Evolutionary conservation across 2,888 invertebrate species (phyloP), one percentile per base, ranked within the genome.

Genomic region (Helobdella robusta): DNA sequence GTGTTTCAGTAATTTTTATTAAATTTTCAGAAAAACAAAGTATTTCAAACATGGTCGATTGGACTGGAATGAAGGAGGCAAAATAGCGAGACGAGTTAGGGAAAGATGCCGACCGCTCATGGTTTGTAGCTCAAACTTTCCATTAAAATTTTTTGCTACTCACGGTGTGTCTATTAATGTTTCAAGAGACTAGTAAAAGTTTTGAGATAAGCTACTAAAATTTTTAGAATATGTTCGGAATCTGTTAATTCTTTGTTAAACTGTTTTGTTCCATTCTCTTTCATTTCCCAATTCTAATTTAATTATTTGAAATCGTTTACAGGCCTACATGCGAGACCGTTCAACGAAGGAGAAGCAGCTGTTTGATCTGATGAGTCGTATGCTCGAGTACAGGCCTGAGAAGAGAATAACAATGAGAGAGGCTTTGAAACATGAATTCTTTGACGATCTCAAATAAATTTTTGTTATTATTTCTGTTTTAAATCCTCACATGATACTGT

Each of bases 11-110:
- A n/a, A n/a, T n/a, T n/a, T n/a, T n/a, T n/a, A n/a, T 46, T 34
- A 18, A 20, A 8, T 60, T 60, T 15, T 11, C 20, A 60, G 65
- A 6, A 91, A 92, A 83, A 93, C 93, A 73, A 93, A 93, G 83
- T 98, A 97, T 82, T 98, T 97, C 82, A 91, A 93, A 82, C 89
- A 93, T 79, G 94, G 94, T 64, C 89, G 90, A 83, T 84, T 98
- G 77, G 93, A 93, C 81, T 98, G 97, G 97, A 93, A 95, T 79
- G 91, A 92, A 73, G 91, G 91, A 78, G 91, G 91, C 77, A 89
- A 91, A 60, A 91, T 92, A 68, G 97, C 94, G 64, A 87, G 92
- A 82, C 98, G 97, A 78, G 97, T 98, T 50, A 85, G 92, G 75
- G 93, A 95, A 80, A 94, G 94, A 81, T 97, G 97, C 83, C 94